Base-by-base conservation (phyloP, 2,797 vertebrate species). In the Mareca penelope region DNA sequence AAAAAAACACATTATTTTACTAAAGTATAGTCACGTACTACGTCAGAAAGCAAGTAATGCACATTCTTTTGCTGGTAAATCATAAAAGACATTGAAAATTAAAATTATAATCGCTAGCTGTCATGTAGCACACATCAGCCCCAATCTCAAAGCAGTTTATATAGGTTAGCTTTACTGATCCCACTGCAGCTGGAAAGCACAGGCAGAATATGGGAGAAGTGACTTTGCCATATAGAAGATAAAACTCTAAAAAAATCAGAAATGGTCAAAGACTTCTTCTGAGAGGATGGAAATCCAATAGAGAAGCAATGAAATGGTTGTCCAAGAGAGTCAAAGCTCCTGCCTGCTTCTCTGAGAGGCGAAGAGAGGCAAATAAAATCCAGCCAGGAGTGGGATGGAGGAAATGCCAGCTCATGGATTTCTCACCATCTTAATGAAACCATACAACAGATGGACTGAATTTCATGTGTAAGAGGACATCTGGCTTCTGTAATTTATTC, bases 141-240 rank as follows among this genome's bases (percentile, higher is more conserved):
- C 40, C 75, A 63, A 40, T 28, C 33, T 81, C 61, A 77, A 85
- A 93, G 85, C 69, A 55, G 46, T 71, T 78, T 65, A 31, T 64
- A 64, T 31, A 57, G 50, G 21, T 82, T 82, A 93, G 57, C 65
- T 93, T 80, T 37, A 44, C 33, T 75, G 35, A 80, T 40, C 59
- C 44, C 60, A 72, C 65, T 84, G 86, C 89, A 94, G 73, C 71
- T 77, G 68, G 68, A 57, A 95, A 88, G 68, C 78, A 57, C 42
- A 90, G 52, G 46, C n/a, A 86, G 69, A 85, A 63, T 52, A 57
- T 4, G 7, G 60, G 18, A 57, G 40, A 64, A 86, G 56, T 42
- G 2, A 76, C 29, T 89, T 69, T 40, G 31, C 68, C 53, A 28
- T 48, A 42, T 2, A 81, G 24, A 75, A 68, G 13, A 40, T 18